Evolutionary conservation across 2,888 invertebrate genomes (phyloP).

Genomic region (Euspilapteryx auroguttella): DNA sequence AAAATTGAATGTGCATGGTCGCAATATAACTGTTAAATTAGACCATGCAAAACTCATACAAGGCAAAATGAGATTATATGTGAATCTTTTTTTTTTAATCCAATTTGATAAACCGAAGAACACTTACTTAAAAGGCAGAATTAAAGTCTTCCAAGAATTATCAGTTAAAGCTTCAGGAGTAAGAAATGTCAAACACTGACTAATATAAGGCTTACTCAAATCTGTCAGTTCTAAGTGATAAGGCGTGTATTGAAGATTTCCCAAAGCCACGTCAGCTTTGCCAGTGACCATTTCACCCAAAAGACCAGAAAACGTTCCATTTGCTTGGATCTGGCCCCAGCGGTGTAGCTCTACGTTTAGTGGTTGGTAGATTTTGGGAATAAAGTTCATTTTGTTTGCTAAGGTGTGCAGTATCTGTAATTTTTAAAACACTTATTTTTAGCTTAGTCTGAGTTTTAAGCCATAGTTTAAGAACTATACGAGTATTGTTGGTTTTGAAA

Average conservation of each 20-base stretch:
- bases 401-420: slow-evolving; percentile 68
- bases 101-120: too few species aligned
- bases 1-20: too few species aligned
- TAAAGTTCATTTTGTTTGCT: slow-evolving; percentile 71
- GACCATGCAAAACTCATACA: too few species aligned
- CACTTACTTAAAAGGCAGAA: slow-evolving; percentile 76
- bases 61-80: too few species aligned
- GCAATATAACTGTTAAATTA: too few species aligned
- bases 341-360: slow-evolving; percentile 60
- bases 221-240: slow-evolving; percentile 71
- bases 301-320: slow-evolving; percentile 71
- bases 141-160: slow-evolving; percentile 82
- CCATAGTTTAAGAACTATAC: too few species aligned
- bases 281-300: slow-evolving; percentile 72
- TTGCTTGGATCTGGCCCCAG: slow-evolving; percentile 68
- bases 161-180: slow-evolving; percentile 80
- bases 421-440: too few species aligned
- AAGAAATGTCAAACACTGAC: slow-evolving; percentile 81
- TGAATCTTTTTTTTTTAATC: too few species aligned
- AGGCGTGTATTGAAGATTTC: slow-evolving; percentile 75
- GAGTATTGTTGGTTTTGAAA: too few species aligned
- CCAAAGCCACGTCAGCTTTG: slow-evolving; percentile 72
- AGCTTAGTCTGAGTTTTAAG: too few species aligned
- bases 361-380: slow-evolving; percentile 67
- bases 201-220: slow-evolving; percentile 76